Conservation (phyloP, 2,888 invertebrate species). For the Folsomia manolachei region DNA sequence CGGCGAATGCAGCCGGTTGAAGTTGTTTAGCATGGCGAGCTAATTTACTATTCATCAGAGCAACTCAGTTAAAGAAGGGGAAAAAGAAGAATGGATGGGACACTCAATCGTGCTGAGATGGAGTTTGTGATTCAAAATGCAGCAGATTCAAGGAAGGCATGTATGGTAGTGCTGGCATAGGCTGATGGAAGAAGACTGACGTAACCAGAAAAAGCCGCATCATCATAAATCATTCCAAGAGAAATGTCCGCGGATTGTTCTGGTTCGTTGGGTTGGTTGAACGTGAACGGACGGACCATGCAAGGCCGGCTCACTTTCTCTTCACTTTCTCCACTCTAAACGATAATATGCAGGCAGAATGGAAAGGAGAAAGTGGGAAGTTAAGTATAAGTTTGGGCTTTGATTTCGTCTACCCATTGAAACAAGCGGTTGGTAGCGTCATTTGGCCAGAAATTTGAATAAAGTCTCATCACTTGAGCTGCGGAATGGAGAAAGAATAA, state of each 20-base stretch:
- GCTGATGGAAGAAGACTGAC: too few species aligned
- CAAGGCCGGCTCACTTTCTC: too few species aligned
- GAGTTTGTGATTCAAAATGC: background rate
- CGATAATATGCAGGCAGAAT: background rate
- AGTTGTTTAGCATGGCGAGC: background rate
- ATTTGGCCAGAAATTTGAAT: constrained; percentile 3
- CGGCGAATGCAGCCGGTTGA: too few species aligned
- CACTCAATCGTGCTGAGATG: background rate
- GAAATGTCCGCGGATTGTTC: constrained; percentile 9
- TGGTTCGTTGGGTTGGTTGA: background rate
- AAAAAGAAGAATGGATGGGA: background rate
- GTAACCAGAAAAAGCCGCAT: constrained; percentile 19
- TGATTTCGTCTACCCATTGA: too few species aligned
- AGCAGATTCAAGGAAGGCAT: background rate
- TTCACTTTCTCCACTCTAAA: background rate
- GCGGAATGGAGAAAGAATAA: too few species aligned
- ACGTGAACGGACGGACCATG: too few species aligned
- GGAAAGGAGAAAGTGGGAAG: background rate
- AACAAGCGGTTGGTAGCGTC: background rate
- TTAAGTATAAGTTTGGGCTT: background rate
- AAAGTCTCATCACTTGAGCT: constrained; percentile 8
- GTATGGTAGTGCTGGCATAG: background rate
- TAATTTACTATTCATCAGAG: background rate
- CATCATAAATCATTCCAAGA: constrained; percentile 9
- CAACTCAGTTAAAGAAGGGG: too few species aligned